These are phyloP conservation scores for Grus americana DNA, from an alignment of 2,113 vertebrate species.

Conservation along the genomic window DNA sequence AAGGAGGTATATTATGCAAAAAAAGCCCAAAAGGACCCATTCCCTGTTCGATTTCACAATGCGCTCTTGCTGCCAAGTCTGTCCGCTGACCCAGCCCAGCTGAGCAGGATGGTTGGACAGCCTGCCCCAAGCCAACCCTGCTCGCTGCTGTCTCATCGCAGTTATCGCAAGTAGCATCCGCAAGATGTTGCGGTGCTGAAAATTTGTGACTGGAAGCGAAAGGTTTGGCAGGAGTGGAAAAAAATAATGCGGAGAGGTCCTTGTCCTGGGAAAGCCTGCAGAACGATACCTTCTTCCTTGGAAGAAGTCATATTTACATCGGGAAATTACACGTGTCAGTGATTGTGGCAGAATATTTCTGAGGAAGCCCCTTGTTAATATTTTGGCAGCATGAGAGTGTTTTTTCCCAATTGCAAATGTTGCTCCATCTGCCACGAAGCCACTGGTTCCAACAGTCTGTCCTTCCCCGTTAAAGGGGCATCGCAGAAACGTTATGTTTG, in stretches of 20 bases:
- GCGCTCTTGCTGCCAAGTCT: not conserved
- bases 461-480: not conserved
- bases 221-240: not conserved
- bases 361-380: slow-evolving; percentile 28
- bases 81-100: not conserved
- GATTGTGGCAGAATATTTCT: slow-evolving; percentile 3
- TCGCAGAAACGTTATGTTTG: not conserved
- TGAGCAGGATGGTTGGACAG: rapidly evolving
- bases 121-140: not conserved
- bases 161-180: rapidly evolving
- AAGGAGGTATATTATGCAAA: not conserved
- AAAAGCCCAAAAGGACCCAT: not conserved
- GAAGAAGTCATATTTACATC: slow-evolving; percentile 7
- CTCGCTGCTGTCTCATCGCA: rapidly evolving
- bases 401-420: slow-evolving; percentile 22
- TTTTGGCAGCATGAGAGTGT: slow-evolving; percentile 7
- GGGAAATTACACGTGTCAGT: not conserved
- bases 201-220: not conserved
- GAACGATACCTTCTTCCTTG: not conserved
- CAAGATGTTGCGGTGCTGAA: not conserved
- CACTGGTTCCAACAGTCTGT: not conserved
- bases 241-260: not conserved
- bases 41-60: not conserved
- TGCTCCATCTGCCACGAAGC: slow-evolving; percentile 38
- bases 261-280: not conserved